phyloP scores from a whole-genome alignment of 2,113 vertebrate genomes.

The Trinectes maculatus region DNA sequence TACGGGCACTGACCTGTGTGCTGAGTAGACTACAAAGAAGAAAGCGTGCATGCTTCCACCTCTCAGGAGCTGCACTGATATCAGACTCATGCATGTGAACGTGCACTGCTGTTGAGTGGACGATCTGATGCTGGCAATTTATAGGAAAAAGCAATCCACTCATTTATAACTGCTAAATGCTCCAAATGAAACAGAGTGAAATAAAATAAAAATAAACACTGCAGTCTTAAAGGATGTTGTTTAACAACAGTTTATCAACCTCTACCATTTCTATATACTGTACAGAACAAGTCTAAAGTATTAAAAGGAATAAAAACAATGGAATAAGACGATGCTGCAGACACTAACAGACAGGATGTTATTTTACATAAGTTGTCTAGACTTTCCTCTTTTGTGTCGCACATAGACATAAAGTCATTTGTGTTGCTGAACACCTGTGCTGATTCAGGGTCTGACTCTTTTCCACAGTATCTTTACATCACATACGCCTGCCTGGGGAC shows the following conservation, averaged over 20 bases:
- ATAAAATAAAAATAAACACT: conserved; percentile 14
- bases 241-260: conserved; percentile 7
- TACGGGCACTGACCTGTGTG: conserved; percentile 26
- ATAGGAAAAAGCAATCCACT: conserved; percentile 3
- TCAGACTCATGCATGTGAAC: conserved; percentile 40
- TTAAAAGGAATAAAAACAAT: too few species aligned
- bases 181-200: conserved; percentile 3
- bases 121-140: conserved; percentile 9
- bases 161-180: conserved; percentile 19
- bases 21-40: conserved; percentile 53
- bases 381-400: too few species aligned
- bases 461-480: conserved; percentile 80
- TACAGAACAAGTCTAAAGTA: background rate
- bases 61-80: conserved; percentile 32
- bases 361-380: too few species aligned
- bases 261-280: background rate
- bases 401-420: background rate
- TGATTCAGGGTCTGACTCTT: conserved; percentile 28
- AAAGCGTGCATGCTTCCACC: conserved; percentile 13
- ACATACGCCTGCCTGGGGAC: conserved; percentile 82
- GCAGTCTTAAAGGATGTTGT: conserved; percentile 1
- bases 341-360: too few species aligned
- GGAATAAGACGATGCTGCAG: too few species aligned
- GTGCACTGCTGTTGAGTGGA: conserved; percentile 2
- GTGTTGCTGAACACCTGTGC: conserved; percentile 8